Base-by-base conservation (phyloP, 2,113 vertebrate species). In the Notechis scutatus region DNA sequence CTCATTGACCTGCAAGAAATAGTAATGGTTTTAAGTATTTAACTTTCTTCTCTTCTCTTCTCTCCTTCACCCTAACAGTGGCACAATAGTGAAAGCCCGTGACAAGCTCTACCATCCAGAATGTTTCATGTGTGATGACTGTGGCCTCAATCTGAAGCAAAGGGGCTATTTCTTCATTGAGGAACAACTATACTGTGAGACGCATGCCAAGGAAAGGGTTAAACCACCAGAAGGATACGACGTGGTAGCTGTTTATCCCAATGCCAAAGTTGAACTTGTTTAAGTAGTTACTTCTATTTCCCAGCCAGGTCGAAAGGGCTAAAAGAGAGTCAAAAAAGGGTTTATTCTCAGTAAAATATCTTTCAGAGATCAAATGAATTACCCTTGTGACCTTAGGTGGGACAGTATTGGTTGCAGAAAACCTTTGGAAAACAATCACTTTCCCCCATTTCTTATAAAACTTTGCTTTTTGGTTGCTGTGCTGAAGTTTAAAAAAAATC, bases 41-140 rank as follows among this genome's bases (percentile, higher is more conserved):
- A 10, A 9, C 47, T 23, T 1, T 1, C 5, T 91, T 87, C 57
- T n/a, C 5, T 2, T 56, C 0, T 45, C 18, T 74, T 94, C 20
- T 96, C 85, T 29, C 0, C 42, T 0, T 92, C 59, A 91, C 23
- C 85, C 92, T 20, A 11, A 52, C 94, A 99, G 99, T 87, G 99
- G 99, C 92, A 99, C 98, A 23, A 99, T 99, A 0, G 99, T 99
- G 94, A 99, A 99, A 96, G 99, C 99, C 10, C 97, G 99, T 86
- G 99, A 99, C 98, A 99, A 99, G 94, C 98, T 99, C 86, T 99
- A 99, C 97, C 99, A 99, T 95, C 99, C 99, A 0, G 98, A 99
- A 92, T 99, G 99, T 97, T 99, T 99, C 97, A 98, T 98, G 98
- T 99, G 99, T 1, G 98, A 99, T 0, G 99, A 99, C 98, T 99